Evolutionary conservation across 2,113 vertebrate species (phyloP), one percentile per base, ranked within the genome.

Genomic region (Apaloderma vittatum): DNA sequence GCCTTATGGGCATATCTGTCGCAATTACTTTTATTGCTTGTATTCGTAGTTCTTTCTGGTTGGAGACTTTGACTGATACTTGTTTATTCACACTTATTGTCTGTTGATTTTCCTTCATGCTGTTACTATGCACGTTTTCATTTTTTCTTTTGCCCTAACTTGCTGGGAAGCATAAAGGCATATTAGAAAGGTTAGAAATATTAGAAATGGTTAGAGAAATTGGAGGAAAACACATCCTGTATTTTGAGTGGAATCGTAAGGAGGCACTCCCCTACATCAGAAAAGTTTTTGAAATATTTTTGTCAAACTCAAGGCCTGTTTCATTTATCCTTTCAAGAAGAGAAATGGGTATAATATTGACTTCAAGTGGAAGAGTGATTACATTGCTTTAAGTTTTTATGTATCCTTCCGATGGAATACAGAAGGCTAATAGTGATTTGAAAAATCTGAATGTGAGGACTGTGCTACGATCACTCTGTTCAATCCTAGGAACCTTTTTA

Each of bases 1-100:
- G 86, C 93, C 89, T 94, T 62, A 59, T 61, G 80, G 96, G 68
- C 68, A 37, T 88, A 46, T 95, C 83, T 95, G 48, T 94, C 80
- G 81, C 76, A 84, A 37, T 89, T 89, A 65, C 72, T 46, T 54
- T 84, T 96, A 74, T 67, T 89, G 83, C 57, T 77, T 84, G 18
- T 84, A 15, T 86, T 85, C 85, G 37, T 83, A 67, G 63, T 81
- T 94, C 89, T 72, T 92, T 95, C 72, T 91, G 63, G 18, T 51
- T 95, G 51, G 48, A 81, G 83, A 52, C 52, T 62, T 83, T 86
- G 77, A 83, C 59, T 77, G 89, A 75, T 93, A 48, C 37, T 94
- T 94, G 52, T 86, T 91, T 86, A 80, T 83, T 94, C 46, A 49
- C 65, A 45, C 75, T 92, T 95, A 77, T 1, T 86, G 55, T 88